Evolutionary conservation across 2,797 vertebrate species (phyloP).

Genomic region (Austrolebias charrua): DNA sequence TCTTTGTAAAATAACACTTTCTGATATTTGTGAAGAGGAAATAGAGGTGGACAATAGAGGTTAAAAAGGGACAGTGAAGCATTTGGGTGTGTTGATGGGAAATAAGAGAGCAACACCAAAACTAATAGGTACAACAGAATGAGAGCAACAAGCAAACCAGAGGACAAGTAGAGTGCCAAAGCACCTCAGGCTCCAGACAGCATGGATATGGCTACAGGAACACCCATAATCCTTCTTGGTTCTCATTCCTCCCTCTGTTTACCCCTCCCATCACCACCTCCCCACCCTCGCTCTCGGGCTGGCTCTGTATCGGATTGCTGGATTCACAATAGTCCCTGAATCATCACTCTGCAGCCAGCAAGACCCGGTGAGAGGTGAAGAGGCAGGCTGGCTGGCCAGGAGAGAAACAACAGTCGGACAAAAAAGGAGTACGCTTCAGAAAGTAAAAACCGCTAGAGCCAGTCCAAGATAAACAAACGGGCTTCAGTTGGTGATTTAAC

Average conservation of each 20-base stretch:
- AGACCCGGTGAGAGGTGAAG: slow-evolving; percentile 61
- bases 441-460: slow-evolving; percentile 14
- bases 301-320: slow-evolving; percentile 73
- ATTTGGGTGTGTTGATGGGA: slow-evolving; percentile 18
- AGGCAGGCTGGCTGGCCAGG: slow-evolving; percentile 45
- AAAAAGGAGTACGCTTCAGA: slow-evolving; percentile 33
- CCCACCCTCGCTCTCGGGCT: slow-evolving; percentile 41
- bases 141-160: slow-evolving; percentile 64
- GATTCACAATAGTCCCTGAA: slow-evolving; percentile 75
- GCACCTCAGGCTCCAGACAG: slow-evolving; percentile 58
- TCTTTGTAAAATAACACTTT: slow-evolving; percentile 65
- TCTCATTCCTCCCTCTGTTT: slow-evolving; percentile 27
- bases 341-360: slow-evolving; percentile 66
- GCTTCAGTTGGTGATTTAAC: not conserved
- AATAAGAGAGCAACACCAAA: slow-evolving; percentile 37
- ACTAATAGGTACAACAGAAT: slow-evolving; percentile 35
- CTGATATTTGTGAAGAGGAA: slow-evolving; percentile 53
- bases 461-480: slow-evolving; percentile 12
- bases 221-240: slow-evolving; percentile 62
- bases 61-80: slow-evolving; percentile 18
- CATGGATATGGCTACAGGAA: slow-evolving; percentile 54
- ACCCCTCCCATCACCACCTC: slow-evolving; percentile 9
- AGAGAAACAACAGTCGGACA: slow-evolving; percentile 41
- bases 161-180: slow-evolving; percentile 64
- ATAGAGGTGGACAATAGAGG: slow-evolving; percentile 11